Conservation (phyloP, 1,140 invertebrate genomes). For the Aricia agestis region DNA sequence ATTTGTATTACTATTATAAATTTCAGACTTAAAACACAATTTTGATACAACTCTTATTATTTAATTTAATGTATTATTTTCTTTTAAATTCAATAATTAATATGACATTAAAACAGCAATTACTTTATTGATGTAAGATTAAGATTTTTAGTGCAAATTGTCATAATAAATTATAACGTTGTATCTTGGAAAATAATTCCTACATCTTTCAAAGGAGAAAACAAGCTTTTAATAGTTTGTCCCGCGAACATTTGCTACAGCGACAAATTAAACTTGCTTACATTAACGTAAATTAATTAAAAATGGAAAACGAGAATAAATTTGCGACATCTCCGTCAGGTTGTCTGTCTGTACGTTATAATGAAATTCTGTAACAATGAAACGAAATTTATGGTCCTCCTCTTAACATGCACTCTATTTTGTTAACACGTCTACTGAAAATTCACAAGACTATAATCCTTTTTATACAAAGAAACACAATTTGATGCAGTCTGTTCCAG, state of each 20-base stretch:
- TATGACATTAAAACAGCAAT: no score
- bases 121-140: no score
- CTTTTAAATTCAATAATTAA: no score
- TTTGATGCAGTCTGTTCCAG: no score
- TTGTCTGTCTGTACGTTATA: constrained; percentile 34
- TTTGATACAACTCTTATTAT: no score
- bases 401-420: constrained; percentile 4
- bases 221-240: neutral
- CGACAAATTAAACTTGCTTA: neutral
- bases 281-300: neutral
- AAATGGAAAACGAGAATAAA: constrained; percentile 8
- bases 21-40: no score
- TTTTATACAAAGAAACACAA: neutral
- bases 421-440: neutral
- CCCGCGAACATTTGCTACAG: neutral
- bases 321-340: constrained; percentile 33
- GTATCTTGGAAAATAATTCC: neutral
- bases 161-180: neutral
- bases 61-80: no score
- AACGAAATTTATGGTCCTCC: constrained; percentile 23
- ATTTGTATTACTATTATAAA: no score
- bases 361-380: constrained; percentile 30
- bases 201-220: neutral
- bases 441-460: neutral
- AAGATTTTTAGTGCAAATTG: no score